Evolutionary conservation across 2,888 invertebrate genomes (phyloP).

Genomic region (Diaphora mendica): DNA sequence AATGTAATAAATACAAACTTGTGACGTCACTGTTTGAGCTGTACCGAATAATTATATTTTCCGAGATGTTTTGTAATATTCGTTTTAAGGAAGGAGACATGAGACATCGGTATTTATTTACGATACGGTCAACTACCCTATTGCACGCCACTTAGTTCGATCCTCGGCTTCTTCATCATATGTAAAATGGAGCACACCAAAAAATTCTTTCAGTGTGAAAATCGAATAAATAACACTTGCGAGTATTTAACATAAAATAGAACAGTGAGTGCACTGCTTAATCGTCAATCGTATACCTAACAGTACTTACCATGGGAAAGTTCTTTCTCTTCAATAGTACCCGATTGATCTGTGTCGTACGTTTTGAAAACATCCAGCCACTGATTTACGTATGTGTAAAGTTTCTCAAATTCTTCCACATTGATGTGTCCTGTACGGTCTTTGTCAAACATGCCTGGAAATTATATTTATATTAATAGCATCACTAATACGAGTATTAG

Average conservation of each 20-base stretch:
- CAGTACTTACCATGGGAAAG: constrained; percentile 88
- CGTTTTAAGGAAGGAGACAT: too few species aligned
- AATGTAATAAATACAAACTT: too few species aligned
- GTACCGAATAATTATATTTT: too few species aligned
- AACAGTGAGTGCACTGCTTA: neutral
- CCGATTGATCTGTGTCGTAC: constrained; percentile 94
- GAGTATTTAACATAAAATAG: too few species aligned
- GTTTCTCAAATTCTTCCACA: constrained; percentile 93
- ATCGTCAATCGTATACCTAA: neutral
- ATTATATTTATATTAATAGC: neutral
- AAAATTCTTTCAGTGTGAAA: too few species aligned
- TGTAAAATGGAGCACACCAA: too few species aligned
- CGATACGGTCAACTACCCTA: too few species aligned
- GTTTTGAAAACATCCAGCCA: constrained; percentile 95
- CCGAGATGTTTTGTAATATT: too few species aligned
- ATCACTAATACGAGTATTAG: neutral
- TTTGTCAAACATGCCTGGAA: constrained; percentile 94
- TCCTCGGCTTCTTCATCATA: too few species aligned
- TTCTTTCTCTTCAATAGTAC: constrained; percentile 93
- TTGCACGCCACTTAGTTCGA: too few species aligned
- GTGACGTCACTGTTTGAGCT: too few species aligned
- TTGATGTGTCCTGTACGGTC: constrained; percentile 95
- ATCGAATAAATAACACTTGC: neutral
- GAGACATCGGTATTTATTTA: too few species aligned
- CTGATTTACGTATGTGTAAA: constrained; percentile 95